These are phyloP conservation scores for Drosophila mauritiana DNA, from an alignment of 1,140 invertebrate species.

Conservation along the genomic window DNA sequence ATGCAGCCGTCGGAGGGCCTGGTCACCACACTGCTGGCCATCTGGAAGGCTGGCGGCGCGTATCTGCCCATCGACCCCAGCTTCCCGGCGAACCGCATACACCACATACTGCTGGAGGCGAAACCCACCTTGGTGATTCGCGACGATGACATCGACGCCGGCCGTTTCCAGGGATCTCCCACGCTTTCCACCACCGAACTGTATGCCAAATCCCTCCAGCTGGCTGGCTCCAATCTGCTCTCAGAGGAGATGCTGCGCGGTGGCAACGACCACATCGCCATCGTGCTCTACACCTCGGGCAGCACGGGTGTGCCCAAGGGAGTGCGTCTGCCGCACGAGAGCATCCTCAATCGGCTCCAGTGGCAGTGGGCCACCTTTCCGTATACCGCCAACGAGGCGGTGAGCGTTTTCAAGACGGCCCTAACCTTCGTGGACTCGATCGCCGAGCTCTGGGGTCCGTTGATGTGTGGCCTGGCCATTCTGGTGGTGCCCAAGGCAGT, in stretches of 20 bases:
- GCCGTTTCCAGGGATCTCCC: slow-evolving; percentile 63
- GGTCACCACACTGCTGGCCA: slow-evolving; percentile 89
- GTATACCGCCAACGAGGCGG: slow-evolving; percentile 87
- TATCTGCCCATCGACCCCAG: slow-evolving; percentile 92
- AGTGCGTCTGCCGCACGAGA: slow-evolving; percentile 92
- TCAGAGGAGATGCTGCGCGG: slow-evolving; percentile 66
- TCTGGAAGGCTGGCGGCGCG: slow-evolving; percentile 92
- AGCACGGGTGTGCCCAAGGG: slow-evolving; percentile 97
- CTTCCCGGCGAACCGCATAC: slow-evolving; percentile 90
- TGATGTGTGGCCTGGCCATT: slow-evolving; percentile 89
- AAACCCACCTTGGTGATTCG: slow-evolving; percentile 89
- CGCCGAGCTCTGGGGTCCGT: slow-evolving; percentile 93
- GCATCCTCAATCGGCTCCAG: slow-evolving; percentile 90
- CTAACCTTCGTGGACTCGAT: slow-evolving; percentile 95
- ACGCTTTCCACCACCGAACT: slow-evolving; percentile 66
- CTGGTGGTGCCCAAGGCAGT: slow-evolving; percentile 89
- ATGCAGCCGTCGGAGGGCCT: slow-evolving; percentile 90
- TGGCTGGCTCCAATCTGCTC: slow-evolving; percentile 62
- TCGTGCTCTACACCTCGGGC: slow-evolving; percentile 96
- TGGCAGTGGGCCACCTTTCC: slow-evolving; percentile 94
- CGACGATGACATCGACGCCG: slow-evolving; percentile 85
- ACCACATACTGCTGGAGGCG: slow-evolving; percentile 91
- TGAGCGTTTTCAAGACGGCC: slow-evolving; percentile 94
- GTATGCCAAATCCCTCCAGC: slow-evolving; percentile 64
- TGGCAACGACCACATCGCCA: slow-evolving; percentile 87